These are phyloP conservation scores for Nerophis lumbriciformis DNA, from an alignment of 2,113 vertebrate species.

Conservation along the genomic window DNA sequence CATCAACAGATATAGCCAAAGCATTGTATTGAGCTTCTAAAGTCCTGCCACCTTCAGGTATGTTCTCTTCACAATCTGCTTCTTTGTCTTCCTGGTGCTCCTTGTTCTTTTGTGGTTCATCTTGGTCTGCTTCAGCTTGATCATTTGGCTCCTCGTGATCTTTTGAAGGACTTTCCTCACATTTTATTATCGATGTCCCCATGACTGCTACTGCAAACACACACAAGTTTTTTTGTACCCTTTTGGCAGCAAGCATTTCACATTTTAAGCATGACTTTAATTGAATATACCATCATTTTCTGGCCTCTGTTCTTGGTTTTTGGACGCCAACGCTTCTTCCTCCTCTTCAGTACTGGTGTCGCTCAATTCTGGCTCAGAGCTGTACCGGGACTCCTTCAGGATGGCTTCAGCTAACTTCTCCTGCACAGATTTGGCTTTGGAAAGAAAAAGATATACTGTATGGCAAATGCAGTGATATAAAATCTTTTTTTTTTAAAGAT, in stretches of 20 bases:
- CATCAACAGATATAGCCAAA: constrained; percentile 7
- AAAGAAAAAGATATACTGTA: constrained; percentile 34
- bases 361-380: constrained; percentile 67
- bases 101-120: constrained; percentile 11
- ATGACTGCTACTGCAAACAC: neutral
- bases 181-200: no score
- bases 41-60: constrained; percentile 13
- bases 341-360: constrained; percentile 68
- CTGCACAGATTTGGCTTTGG: constrained; percentile 73
- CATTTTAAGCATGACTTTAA: neutral
- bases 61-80: constrained; percentile 5
- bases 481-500: neutral
- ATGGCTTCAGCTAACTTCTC: constrained; percentile 70
- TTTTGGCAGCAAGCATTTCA: neutral
- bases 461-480: constrained; percentile 17
- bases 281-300: neutral
- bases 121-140: neutral
- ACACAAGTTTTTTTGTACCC: neutral
- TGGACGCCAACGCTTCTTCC: neutral
- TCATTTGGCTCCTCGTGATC: constrained; percentile 18
- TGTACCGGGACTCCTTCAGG: constrained; percentile 42
- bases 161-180: no score
- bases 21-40: constrained; percentile 18
- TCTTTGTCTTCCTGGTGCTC: constrained; percentile 25
- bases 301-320: neutral